A percentile compares a stretch with the other conserved stretches of the same genome.
phyloP scores from a whole-genome alignment of 2,797 vertebrate species.

The Eulemur mongoz region DNA sequence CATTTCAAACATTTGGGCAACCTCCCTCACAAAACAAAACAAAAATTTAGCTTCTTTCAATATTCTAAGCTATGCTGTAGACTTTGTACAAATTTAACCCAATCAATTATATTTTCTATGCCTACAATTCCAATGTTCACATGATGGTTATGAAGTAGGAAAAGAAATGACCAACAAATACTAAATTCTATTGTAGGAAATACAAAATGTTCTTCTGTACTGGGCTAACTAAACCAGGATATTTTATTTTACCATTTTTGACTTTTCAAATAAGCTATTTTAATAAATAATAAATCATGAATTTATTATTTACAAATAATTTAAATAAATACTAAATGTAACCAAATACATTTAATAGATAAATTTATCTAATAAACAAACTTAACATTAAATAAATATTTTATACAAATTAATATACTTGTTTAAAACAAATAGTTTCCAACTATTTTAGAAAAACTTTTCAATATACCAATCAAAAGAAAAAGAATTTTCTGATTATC shows the following conservation, averaged over 20 bases:
- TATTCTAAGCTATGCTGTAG: background rate
- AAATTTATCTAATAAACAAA: background rate
- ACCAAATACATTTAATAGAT: background rate
- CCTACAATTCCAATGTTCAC: background rate
- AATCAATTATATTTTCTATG: conserved; percentile 31
- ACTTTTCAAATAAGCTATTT: conserved; percentile 40
- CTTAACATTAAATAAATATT: background rate
- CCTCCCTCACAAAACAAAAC: background rate
- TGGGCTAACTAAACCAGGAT: background rate
- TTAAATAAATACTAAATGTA: background rate
- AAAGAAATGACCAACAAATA: conserved; percentile 23
- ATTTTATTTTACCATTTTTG: background rate
- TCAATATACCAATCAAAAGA: conserved; percentile 26
- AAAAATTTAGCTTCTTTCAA: conserved; percentile 30
- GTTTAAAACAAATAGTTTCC: background rate
- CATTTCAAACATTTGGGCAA: background rate
- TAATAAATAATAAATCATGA: background rate
- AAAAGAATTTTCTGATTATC: background rate
- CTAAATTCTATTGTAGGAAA: background rate
- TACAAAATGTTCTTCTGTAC: conserved; percentile 23
- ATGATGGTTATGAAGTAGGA: background rate
- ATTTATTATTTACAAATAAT: background rate
- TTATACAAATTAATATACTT: background rate
- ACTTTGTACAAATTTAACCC: conserved; percentile 32
- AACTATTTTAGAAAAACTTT: background rate